phyloP scores from a whole-genome alignment of 2,113 vertebrate species.

The Chaetura pelagica region DNA sequence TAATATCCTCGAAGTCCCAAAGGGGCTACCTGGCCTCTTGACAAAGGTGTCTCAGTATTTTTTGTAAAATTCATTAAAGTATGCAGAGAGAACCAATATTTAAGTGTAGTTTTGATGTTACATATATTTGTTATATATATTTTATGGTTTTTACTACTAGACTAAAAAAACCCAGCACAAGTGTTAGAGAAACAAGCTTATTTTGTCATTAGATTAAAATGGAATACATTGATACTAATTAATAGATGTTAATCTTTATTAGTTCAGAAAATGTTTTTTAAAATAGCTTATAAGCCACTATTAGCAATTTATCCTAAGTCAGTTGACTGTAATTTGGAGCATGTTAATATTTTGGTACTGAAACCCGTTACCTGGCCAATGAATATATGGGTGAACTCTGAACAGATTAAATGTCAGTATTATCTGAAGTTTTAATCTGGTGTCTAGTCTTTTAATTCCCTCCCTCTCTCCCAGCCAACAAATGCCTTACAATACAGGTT shows the following conservation, averaged over 20 bases:
- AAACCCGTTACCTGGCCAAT: not conserved
- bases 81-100: not conserved
- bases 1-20: not conserved
- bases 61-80: not conserved
- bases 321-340: not conserved
- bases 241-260: not conserved
- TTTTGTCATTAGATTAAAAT: not conserved
- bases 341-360: not conserved
- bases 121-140: not conserved
- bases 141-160: not conserved
- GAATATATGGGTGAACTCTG: not conserved
- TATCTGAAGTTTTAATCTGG: constrained; percentile 34
- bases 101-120: not conserved
- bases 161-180: not conserved
- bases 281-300: not conserved
- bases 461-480: not conserved
- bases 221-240: not conserved
- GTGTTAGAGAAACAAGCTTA: not conserved
- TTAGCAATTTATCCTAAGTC: not conserved
- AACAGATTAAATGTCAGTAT: not conserved
- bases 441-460: constrained; percentile 32
- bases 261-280: not conserved
- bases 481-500: constrained; percentile 21
- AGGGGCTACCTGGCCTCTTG: not conserved
- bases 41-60: not conserved